Evolutionary conservation across 2,888 invertebrate species (phyloP), one percentile per base, ranked within the genome.

Genomic region (Marasmarcha lunaedactyla): DNA sequence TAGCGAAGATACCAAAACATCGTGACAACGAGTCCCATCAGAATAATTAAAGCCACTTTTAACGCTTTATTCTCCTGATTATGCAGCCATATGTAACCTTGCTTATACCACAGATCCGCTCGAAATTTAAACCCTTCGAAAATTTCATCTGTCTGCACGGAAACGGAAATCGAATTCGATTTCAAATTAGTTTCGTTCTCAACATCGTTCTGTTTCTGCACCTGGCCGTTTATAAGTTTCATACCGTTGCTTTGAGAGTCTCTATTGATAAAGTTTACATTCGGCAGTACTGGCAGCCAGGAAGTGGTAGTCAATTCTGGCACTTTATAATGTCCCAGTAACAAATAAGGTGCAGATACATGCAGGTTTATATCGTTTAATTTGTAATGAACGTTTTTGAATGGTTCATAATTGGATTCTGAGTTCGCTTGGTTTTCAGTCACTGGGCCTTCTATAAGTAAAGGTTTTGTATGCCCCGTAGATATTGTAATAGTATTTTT

Each of bases 401-500:
- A 77, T 0, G 86, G 74, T 41, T 87, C 85, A 39, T 86, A 67
- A 12, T 70, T 71, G 14, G 73, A 67, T 1, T 67, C 59, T 1
- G 59, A 48, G 14, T 63, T 57, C 1, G 49, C 48, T 15, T 61
- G 51, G 2, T 50, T 57, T 33, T 67, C 71, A 10, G 61, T 51
- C 0, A 59, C 50, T 0, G 94, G 93, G 0, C 94, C 94, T 59
- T 91, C 93, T 1, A 94, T 66, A 9, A 94, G 76, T 41, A 92
- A 81, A 0, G 90, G 89, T 10, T 84, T 86, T 33, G 89, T 86
- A 54, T 89, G 90, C 1, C 89, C 88, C 2, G 90, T 87, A 1
- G 89, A 87, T 67, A 95, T 92, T 5, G 94, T 92, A 9, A 93
- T 91, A 2, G 93, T 92, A 49, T 91, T 90, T 55, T 96, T 93